Conservation (phyloP, 2,113 vertebrate species). For the Dendropsophus ebraccatus region DNA sequence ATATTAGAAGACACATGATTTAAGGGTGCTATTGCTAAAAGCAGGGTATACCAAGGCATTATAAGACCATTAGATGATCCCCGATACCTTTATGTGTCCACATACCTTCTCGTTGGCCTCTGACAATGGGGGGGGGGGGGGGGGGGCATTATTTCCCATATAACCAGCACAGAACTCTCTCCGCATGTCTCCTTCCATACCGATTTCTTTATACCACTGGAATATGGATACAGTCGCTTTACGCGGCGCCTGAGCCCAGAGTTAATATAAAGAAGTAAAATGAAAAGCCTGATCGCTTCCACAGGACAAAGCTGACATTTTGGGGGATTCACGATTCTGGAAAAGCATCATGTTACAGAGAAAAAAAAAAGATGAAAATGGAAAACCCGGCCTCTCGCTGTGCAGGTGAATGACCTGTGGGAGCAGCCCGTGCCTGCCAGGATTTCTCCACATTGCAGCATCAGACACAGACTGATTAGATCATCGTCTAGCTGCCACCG, state of each 20-base stretch:
- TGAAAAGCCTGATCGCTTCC: constrained; percentile 76
- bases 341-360: constrained; percentile 75
- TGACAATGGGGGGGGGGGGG: too few relatives aligned
- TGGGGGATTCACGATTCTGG: constrained; percentile 76
- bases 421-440: constrained; percentile 79
- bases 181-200: background rate
- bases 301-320: constrained; percentile 77
- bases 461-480: constrained; percentile 87
- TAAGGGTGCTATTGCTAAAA: too few relatives aligned
- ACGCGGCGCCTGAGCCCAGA: background rate
- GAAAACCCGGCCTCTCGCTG: constrained; percentile 79
- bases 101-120: too few relatives aligned
- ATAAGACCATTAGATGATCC: too few relatives aligned
- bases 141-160: background rate
- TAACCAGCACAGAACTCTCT: background rate
- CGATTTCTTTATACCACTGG: background rate
- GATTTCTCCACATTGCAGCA: constrained; percentile 77
- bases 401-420: constrained; percentile 83
- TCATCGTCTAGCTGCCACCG: constrained; percentile 84
- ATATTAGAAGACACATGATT: too few relatives aligned
- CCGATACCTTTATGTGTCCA: too few relatives aligned
- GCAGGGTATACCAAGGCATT: too few relatives aligned
- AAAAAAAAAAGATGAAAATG: constrained; percentile 73
- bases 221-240: background rate
- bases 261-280: constrained; percentile 21